Conservation (phyloP, 2,113 vertebrate species). For the Brachypodius melanocephalos region DNA sequence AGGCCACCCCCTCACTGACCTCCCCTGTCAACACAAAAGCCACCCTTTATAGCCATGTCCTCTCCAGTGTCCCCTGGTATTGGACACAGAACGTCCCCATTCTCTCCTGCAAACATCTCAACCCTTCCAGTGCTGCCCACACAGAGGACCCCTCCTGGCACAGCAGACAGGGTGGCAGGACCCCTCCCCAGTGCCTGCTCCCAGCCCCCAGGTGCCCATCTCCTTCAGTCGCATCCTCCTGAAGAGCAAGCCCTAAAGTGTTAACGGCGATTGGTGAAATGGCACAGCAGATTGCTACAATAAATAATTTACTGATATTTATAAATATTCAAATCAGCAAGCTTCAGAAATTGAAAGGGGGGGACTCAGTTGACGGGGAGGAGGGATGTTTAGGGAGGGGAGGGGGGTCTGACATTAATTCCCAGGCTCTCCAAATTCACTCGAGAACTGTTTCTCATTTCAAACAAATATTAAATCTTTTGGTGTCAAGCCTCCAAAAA, state of each 20-base stretch:
- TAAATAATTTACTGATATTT: slow-evolving; percentile 99
- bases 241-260: slow-evolving; percentile 75
- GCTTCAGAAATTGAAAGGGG: slow-evolving; percentile 80
- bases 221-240: background rate
- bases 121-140: background rate
- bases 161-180: accelerated
- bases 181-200: background rate
- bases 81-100: background rate
- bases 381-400: background rate
- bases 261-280: slow-evolving; percentile 81
- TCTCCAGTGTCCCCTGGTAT: background rate
- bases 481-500: slow-evolving; percentile 62
- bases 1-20: background rate
- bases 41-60: background rate
- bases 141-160: background rate
- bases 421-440: slow-evolving; percentile 72
- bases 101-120: background rate
- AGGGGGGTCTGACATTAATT: slow-evolving; percentile 64
- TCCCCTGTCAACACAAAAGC: accelerated
- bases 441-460: slow-evolving; percentile 73
- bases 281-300: slow-evolving; percentile 99
- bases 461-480: slow-evolving; percentile 74
- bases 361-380: slow-evolving; percentile 53
- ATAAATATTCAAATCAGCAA: slow-evolving; percentile 99
- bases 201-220: background rate